Base-by-base conservation (phyloP, 2,888 invertebrate genomes). In the Drosophila testacea region DNA sequence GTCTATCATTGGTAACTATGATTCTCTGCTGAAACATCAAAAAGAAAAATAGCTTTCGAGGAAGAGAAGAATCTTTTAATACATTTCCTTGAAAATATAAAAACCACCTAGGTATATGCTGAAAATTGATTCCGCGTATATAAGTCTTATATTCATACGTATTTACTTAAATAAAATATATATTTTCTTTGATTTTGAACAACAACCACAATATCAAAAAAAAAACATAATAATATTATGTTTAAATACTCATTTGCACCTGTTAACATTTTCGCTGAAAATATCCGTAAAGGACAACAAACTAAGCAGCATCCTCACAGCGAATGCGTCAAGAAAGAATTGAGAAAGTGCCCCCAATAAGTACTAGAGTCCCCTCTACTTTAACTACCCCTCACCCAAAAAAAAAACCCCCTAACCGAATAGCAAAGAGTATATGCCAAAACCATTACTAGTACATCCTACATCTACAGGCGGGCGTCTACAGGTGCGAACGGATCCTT, bases 401-500 rank as follows among this genome's bases (percentile, higher is more conserved):
- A 54, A 13, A 47, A 54, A 22, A 22, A 11, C 28, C 36, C 34
- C 30, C 6, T n/a, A 39, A 34, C 51, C 30, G 55, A 10, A 39
- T 65, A 69, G 67, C 51, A 48, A 62, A 63, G 73, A 62, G 71
- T 69, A 68, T 55, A 64, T 66, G 75, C 62, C 67, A 73, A 67
- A 73, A 67, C 57, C 73, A 75, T 71, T 67, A 64, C 77, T 73
- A 72, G 87, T 75, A 63, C 89, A 68, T 83, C 81, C 83, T 77
- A 67, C 79, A 84, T 89, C 88, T 73, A 83, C 90, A 86, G 85
- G 85, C 74, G 85, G 90, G 41, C 85, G 85, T 81, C 84, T 88
- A 64, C 90, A 91, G 81, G 91, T 83, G 66, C 90, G 88, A 73
- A 77, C 80, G 69, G 92, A 92, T 54, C 90, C 90, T 46, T 92